Evolutionary conservation across 2,797 vertebrate genomes (phyloP).

Genomic region (Typhlichthys eigenmanni): DNA sequence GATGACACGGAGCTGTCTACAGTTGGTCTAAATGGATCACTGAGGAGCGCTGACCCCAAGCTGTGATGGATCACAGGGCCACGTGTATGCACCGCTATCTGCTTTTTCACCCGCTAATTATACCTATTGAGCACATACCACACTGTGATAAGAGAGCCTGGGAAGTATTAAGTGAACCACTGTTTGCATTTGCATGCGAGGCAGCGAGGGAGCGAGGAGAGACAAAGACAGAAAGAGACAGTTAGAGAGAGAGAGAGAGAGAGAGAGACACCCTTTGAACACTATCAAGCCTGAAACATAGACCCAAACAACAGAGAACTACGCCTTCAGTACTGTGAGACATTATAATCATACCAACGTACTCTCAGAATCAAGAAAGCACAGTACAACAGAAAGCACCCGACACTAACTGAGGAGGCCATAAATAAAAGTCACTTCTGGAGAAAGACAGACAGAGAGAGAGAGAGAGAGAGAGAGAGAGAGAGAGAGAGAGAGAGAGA

Average conservation of each 20-base stretch:
- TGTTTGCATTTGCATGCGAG: not conserved
- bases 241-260: slow-evolving; percentile 8
- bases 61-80: slow-evolving; percentile 41
- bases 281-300: not conserved
- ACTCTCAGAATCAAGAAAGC: slow-evolving; percentile 17
- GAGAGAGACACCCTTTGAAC: not conserved
- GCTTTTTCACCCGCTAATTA: slow-evolving; percentile 45
- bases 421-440: slow-evolving; percentile 10
- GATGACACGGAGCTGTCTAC: slow-evolving; percentile 31
- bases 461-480: not conserved
- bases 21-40: slow-evolving; percentile 37
- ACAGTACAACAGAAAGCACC: slow-evolving; percentile 7
- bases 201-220: not conserved
- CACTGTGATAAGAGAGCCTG: slow-evolving; percentile 6
- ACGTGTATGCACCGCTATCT: slow-evolving; percentile 19
- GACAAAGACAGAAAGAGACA: slow-evolving; percentile 4
- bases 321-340: not conserved
- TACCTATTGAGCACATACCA: slow-evolving; percentile 20
- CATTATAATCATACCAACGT: slow-evolving; percentile 6
- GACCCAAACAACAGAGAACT: not conserved
- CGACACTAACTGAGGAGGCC: slow-evolving; percentile 12
- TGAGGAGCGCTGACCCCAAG: slow-evolving; percentile 28
- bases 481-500: not conserved
- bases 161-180: slow-evolving; percentile 7
- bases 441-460: not conserved